These are phyloP conservation scores for Crotalus adamanteus DNA, from an alignment of 2,797 vertebrate species.

Conservation along the genomic window DNA sequence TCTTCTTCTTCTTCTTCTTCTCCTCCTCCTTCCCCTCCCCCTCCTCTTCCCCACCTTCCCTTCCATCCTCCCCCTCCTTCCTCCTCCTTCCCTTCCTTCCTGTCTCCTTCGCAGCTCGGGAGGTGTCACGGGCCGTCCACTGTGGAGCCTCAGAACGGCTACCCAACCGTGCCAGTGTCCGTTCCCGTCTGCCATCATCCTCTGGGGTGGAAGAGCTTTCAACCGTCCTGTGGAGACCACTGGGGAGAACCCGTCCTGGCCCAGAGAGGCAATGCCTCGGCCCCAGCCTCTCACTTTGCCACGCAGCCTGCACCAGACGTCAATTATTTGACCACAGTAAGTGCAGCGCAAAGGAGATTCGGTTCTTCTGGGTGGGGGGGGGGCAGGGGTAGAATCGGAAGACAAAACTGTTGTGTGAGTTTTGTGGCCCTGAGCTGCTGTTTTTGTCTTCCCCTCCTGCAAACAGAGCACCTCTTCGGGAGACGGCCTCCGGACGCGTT, in stretches of 20 bases:
- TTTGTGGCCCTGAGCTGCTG: neutral
- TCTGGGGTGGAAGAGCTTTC: slow-evolving; percentile 43
- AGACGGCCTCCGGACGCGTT: slow-evolving; percentile 19
- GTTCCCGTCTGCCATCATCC: slow-evolving; percentile 43
- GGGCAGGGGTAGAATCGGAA: neutral
- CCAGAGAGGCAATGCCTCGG: slow-evolving; percentile 8
- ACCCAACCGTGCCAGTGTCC: slow-evolving; percentile 24
- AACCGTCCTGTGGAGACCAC: slow-evolving; percentile 38
- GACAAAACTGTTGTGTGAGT: too few relatives aligned
- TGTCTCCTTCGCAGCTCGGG: slow-evolving; percentile 49
- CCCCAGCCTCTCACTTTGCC: neutral
- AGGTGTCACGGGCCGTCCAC: neutral
- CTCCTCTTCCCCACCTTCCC: neutral
- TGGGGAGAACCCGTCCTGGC: neutral
- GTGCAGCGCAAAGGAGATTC: accelerated
- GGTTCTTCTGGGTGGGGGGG: neutral
- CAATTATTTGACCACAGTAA: slow-evolving; percentile 39
- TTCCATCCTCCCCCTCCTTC: too few relatives aligned
- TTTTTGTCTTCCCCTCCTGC: neutral
- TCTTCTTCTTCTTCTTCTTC: too few relatives aligned
- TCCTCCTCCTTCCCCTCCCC: too few relatives aligned
- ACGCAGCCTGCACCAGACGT: slow-evolving; percentile 15
- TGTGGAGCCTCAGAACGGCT: neutral
- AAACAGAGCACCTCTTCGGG: slow-evolving; percentile 49
- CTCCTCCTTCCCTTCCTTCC: neutral